Base-by-base conservation (phyloP, 2,113 vertebrate species). In the Neodontobutis hainanensis region DNA sequence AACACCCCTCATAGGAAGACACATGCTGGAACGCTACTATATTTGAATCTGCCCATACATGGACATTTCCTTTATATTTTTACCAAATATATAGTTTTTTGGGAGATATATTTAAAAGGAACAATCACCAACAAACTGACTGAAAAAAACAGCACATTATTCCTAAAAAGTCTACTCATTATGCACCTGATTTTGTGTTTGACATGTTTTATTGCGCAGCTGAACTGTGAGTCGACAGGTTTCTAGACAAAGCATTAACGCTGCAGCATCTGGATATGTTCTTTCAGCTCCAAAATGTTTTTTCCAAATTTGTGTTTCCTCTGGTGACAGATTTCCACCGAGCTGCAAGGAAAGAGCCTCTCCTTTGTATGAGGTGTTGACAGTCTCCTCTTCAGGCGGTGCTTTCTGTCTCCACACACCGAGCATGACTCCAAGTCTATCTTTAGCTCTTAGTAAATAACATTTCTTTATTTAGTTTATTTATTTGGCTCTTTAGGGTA, bases 261-360 rank as follows among this genome's bases (percentile, higher is more conserved):
- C 52, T 4, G n/a, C 43, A 60, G 42, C 88, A 89, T 86, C 86
- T 91, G 89, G 60, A 65, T 84, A 84, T 70, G 70, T 64, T 73
- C 56, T 85, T n/a, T 73, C 32, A 9, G 49, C 45, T 70, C n/a
- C 75, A 67, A 78, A 70, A 85, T 80, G 70, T 75, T 67, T 87
- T 81, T 68, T 77, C 65, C 42, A 27, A 67, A 38, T 60, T 53
- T 61, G 51, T 14, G 8, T 70, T 66, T 77, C 68, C 69, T 43
- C 44, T 16, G 15, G 64, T 11, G 55, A 73, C 43, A 14, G 50
- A 16, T 45, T 66, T 69, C 75, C 36, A 70, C 16, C 12, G 59
- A 46, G 40, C 67, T 62, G 69, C 43, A 38, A 70, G 76, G 73
- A 78, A 8, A 2, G 11, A 70, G 46, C 44, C 8, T 66, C 52